A percentile compares a stretch with the other conserved stretches of the same genome.
These are phyloP conservation scores for Diplazon laetatorius DNA, from an alignment of 2,888 invertebrate species.

Conservation along the genomic window DNA sequence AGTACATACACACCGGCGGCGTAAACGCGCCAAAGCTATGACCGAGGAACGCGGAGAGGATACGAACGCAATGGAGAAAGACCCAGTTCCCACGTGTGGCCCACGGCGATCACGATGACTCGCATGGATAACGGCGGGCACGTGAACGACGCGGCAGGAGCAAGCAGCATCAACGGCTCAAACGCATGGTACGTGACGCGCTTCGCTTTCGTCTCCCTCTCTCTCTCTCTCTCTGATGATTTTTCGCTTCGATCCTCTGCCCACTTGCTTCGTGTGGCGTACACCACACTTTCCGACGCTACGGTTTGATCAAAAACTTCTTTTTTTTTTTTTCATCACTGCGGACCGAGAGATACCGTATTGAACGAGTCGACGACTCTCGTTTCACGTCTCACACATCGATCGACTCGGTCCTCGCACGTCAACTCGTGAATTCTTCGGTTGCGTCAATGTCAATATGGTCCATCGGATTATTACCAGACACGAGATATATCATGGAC, in stretches of 20 bases:
- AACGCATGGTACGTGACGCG: conserved; percentile 63
- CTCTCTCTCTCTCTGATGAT: too few species aligned
- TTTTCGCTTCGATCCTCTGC: conserved; percentile 26
- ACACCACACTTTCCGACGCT: conserved; percentile 2
- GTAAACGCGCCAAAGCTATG: conserved; percentile 14
- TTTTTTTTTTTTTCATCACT: conserved; percentile 18
- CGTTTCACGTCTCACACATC: conserved; percentile 1
- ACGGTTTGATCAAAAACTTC: conserved; percentile 29
- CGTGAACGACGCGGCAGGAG: conserved; percentile 53
- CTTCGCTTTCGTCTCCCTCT: conserved; percentile 21
- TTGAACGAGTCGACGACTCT: background rate
- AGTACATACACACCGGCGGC: conserved; percentile 4
- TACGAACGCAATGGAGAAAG: conserved; percentile 55
- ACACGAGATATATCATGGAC: too few species aligned
- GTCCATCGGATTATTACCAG: too few species aligned
- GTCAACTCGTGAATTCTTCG: background rate
- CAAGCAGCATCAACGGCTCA: conserved; percentile 42
- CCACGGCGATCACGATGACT: conserved; percentile 69
- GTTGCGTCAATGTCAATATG: background rate
- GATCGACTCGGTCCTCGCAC: background rate
- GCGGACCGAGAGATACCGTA: background rate
- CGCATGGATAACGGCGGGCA: conserved; percentile 66
- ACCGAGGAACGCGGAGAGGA: conserved; percentile 32
- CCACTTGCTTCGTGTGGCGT: background rate
- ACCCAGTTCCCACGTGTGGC: conserved; percentile 72